Conservation (phyloP, 2,797 vertebrate species). For the Enteromius argenteus region DNA sequence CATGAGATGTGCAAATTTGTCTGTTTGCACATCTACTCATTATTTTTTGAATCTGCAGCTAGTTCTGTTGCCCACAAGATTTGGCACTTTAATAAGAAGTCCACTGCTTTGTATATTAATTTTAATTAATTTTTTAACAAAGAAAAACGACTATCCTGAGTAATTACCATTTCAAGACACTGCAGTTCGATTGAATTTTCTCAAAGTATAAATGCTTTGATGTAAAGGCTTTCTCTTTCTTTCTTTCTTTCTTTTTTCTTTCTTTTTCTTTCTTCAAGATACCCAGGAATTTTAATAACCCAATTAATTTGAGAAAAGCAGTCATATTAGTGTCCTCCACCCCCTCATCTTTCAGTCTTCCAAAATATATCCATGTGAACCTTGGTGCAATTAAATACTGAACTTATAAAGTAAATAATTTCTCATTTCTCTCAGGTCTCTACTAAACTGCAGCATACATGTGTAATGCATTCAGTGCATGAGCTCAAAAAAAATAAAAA, state of each 20-base stretch:
- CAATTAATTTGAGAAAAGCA: conserved; percentile 25
- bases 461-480: neutral
- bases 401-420: neutral
- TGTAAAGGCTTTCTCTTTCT: neutral
- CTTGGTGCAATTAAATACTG: conserved; percentile 1
- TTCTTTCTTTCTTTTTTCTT: conserved; percentile 44
- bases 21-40: conserved; percentile 61
- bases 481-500: neutral
- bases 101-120: conserved; percentile 15
- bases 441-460: conserved; percentile 8
- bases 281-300: conserved; percentile 9
- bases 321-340: conserved; percentile 12
- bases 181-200: neutral
- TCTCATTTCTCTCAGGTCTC: neutral
- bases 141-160: conserved; percentile 17
- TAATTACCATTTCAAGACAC: conserved; percentile 12
- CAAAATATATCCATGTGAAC: neutral
- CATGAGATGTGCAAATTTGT: conserved; percentile 53
- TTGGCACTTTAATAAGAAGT: conserved; percentile 28
- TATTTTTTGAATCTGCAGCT: conserved; percentile 19
- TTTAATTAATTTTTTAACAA: conserved; percentile 30
- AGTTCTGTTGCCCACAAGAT: conserved; percentile 41
- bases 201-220: neutral
- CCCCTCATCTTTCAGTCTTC: neutral
- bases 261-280: conserved; percentile 16